A percentile compares a stretch with the other conserved stretches of the same genome.
These are phyloP conservation scores for Ptychodera flava DNA, from an alignment of 35 echinoderm and acorn worm species.

Conservation along the genomic window DNA sequence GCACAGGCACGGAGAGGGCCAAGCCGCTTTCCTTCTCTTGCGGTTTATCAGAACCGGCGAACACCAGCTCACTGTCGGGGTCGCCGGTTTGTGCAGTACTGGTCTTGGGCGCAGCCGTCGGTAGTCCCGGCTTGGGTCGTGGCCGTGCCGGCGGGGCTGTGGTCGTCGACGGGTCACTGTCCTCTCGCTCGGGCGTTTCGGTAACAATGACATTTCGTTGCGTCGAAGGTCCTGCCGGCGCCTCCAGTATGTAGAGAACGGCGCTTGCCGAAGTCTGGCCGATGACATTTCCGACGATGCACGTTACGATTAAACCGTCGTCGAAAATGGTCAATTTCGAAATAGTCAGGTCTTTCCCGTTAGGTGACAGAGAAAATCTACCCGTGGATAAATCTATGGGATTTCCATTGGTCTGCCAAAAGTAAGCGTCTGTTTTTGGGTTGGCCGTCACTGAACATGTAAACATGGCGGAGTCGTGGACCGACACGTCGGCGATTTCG, in stretches of 20 bases:
- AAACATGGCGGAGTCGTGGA: not conserved
- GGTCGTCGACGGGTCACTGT: not conserved
- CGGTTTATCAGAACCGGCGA: not conserved
- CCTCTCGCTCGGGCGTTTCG: too few relatives aligned
- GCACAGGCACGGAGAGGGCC: not conserved
- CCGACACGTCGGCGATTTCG: not conserved
- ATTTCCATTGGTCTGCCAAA: not conserved
- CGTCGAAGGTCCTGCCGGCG: not conserved
- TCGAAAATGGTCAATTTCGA: not conserved
- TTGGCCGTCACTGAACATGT: not conserved
- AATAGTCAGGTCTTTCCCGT: not conserved
- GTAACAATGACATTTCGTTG: too few relatives aligned
- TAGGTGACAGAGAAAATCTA: not conserved
- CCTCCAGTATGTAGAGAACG: not conserved
- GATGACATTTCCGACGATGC: not conserved
- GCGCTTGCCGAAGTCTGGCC: not conserved
- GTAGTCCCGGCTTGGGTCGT: not conserved
- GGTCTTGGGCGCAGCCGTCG: not conserved
- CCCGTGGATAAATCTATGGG: not conserved
- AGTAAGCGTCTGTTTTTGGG: not conserved
- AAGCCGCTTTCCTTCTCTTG: not conserved
- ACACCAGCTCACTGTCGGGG: not conserved
- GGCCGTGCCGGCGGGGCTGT: too few relatives aligned
- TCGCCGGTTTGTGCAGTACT: not conserved
- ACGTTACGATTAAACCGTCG: not conserved